Evolutionary conservation across 2,888 invertebrate species (phyloP).

Genomic region (Hirtodrosophila confusa): DNA sequence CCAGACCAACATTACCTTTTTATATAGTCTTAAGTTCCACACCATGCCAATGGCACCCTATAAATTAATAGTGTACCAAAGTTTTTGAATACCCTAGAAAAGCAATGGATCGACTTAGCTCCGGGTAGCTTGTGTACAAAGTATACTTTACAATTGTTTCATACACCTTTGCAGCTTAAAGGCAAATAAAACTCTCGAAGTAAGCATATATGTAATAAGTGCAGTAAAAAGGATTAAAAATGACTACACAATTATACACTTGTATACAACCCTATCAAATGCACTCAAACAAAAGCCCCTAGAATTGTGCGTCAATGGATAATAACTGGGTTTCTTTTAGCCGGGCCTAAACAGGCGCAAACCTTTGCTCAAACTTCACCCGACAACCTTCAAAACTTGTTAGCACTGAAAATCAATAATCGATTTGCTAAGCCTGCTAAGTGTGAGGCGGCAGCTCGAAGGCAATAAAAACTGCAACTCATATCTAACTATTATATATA

Average conservation of each 20-base stretch:
- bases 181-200: not conserved
- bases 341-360: slow-evolving; percentile 20
- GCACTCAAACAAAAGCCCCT: slow-evolving; percentile 20
- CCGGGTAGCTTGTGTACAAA: no score
- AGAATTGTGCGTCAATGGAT: slow-evolving; percentile 11
- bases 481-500: slow-evolving; percentile 13
- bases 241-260: not conserved
- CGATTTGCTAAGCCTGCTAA: slow-evolving; percentile 52
- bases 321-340: slow-evolving; percentile 12
- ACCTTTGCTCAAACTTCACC: slow-evolving; percentile 35
- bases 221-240: slow-evolving; percentile 22
- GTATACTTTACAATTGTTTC: no score
- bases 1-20: no score
- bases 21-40: no score
- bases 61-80: no score
- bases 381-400: slow-evolving; percentile 60
- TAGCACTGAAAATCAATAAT: slow-evolving; percentile 66
- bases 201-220: slow-evolving; percentile 2
- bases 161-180: not conserved
- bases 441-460: slow-evolving; percentile 29
- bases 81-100: no score
- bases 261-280: slow-evolving; percentile 6
- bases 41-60: no score
- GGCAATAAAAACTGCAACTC: slow-evolving; percentile 9
- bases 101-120: no score